phyloP scores from a whole-genome alignment of 2,888 invertebrate species.

The Crioceris asparagi region DNA sequence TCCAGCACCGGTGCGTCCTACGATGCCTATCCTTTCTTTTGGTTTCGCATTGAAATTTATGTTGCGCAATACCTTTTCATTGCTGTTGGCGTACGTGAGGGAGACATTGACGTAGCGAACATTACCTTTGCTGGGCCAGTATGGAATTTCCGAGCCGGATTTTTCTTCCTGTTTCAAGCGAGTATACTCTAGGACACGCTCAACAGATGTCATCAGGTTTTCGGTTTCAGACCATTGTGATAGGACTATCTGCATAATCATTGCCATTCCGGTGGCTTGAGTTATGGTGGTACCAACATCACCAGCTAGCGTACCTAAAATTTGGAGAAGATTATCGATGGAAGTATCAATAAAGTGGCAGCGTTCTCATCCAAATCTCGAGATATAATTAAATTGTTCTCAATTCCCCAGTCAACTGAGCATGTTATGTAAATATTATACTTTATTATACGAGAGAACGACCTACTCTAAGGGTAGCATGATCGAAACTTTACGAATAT shows the following conservation, averaged over 20 bases:
- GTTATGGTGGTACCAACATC: slow-evolving; percentile 42
- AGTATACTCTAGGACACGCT: slow-evolving; percentile 51
- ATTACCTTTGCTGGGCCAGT: slow-evolving; percentile 63
- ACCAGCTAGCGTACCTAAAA: slow-evolving; percentile 37
- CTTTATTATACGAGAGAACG: too few relatives aligned
- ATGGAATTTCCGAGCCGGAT: slow-evolving; percentile 41
- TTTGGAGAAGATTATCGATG: neutral
- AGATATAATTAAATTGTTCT: too few relatives aligned
- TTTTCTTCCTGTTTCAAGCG: slow-evolving; percentile 37
- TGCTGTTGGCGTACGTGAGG: slow-evolving; percentile 58
- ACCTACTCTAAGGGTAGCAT: too few relatives aligned
- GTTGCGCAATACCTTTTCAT: slow-evolving; percentile 56
- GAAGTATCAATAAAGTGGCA: too few relatives aligned
- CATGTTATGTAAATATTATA: too few relatives aligned
- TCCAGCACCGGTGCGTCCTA: slow-evolving; percentile 79
- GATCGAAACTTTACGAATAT: too few relatives aligned
- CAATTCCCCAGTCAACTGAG: too few relatives aligned
- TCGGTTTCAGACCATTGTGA: slow-evolving; percentile 73
- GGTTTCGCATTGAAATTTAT: slow-evolving; percentile 56
- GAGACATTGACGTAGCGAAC: slow-evolving; percentile 50
- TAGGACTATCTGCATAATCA: slow-evolving; percentile 48
- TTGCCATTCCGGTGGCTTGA: slow-evolving; percentile 47
- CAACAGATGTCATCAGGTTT: slow-evolving; percentile 82
- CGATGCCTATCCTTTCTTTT: slow-evolving; percentile 65
- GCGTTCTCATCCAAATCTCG: too few relatives aligned